phyloP scores from a whole-genome alignment of 1,140 invertebrate genomes.

The Pseudomyrmex pallidus region DNA sequence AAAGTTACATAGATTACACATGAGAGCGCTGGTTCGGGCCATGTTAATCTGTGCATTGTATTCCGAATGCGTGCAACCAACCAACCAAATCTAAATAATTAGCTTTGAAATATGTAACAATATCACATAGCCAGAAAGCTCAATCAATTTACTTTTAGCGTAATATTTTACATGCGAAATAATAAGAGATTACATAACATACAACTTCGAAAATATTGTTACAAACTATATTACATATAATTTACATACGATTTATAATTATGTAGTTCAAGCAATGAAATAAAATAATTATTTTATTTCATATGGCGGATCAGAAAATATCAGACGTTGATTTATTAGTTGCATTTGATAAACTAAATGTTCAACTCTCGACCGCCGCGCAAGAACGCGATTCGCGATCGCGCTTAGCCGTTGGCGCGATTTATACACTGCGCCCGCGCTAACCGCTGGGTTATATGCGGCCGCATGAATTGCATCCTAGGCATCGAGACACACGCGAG shows the following conservation, averaged over 20 bases:
- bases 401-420: slow-evolving; percentile 62
- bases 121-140: not conserved
- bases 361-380: slow-evolving; percentile 17
- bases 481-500: slow-evolving; percentile 66
- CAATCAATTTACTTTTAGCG: not conserved
- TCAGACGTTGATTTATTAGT: slow-evolving; percentile 43
- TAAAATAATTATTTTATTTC: not conserved
- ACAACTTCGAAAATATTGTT: not conserved
- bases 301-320: not conserved
- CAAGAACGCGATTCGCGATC: slow-evolving; percentile 13
- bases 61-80: not conserved
- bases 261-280: not conserved
- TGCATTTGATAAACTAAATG: not conserved
- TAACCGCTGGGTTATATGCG: slow-evolving; percentile 66
- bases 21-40: slow-evolving; percentile 21
- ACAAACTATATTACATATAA: not conserved
- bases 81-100: not conserved
- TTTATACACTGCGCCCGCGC: slow-evolving; percentile 64
- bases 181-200: not conserved
- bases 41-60: slow-evolving; percentile 44
- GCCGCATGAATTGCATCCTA: slow-evolving; percentile 57
- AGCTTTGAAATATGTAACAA: not conserved
- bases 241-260: no score
- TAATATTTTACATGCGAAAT: not conserved
- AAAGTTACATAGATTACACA: slow-evolving; percentile 56